phyloP scores from a whole-genome alignment of 2,113 vertebrate genomes.

The Carassius auratus region DNA sequence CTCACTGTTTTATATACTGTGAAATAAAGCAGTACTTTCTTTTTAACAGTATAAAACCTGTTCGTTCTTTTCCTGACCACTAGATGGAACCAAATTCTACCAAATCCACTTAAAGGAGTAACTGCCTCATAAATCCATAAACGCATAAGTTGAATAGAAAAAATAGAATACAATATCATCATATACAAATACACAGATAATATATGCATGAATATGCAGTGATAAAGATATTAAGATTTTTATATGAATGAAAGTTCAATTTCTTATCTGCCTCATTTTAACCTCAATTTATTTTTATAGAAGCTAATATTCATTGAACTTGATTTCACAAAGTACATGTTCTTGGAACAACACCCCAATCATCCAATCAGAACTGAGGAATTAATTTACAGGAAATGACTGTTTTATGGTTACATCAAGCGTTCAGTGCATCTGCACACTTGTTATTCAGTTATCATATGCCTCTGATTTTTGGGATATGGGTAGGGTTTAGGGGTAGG shows the following conservation, averaged over 20 bases:
- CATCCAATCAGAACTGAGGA: too few relatives aligned
- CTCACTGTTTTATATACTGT: not conserved
- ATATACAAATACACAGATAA: not conserved
- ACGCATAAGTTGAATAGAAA: not conserved
- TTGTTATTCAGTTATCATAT: too few relatives aligned
- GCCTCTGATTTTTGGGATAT: too few relatives aligned
- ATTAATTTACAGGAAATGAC: too few relatives aligned
- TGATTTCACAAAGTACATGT: too few relatives aligned
- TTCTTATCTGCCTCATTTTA: not conserved
- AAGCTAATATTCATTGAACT: not conserved
- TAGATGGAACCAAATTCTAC: conserved; percentile 47
- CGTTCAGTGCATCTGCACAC: too few relatives aligned
- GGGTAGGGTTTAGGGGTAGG: too few relatives aligned
- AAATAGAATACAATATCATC: too few relatives aligned
- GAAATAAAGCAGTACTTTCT: not conserved
- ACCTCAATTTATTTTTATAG: not conserved
- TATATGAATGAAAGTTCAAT: not conserved
- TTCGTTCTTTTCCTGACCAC: conserved; percentile 25
- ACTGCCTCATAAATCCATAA: not conserved
- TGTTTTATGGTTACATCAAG: too few relatives aligned
- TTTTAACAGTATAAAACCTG: not conserved
- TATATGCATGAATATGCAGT: not conserved
- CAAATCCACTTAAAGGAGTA: not conserved
- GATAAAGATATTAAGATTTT: not conserved
- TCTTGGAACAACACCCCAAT: too few relatives aligned